A percentile compares a stretch with the other conserved stretches of the same genome.
phyloP scores from a whole-genome alignment of 2,113 vertebrate genomes.

The Ctenomys sociabilis region DNA sequence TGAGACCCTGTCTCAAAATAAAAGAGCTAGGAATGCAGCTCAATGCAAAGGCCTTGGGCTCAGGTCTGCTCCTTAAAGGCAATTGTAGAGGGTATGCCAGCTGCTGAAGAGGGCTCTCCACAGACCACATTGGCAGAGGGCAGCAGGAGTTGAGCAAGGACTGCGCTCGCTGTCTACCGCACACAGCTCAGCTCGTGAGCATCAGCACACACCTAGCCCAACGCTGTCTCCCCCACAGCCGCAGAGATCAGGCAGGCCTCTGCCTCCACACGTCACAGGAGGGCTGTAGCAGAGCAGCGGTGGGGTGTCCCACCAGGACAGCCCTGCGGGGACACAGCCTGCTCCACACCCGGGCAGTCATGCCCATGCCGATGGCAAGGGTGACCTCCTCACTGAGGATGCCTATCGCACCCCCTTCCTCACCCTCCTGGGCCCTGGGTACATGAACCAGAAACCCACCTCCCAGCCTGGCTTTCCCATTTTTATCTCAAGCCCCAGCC shows the following conservation, averaged over 20 bases:
- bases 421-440: background rate
- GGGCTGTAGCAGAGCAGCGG: too few species aligned
- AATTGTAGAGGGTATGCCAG: background rate
- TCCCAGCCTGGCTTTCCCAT: background rate
- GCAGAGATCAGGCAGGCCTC: background rate
- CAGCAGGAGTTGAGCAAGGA: background rate
- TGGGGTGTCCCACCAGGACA: background rate
- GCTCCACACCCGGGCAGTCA: background rate
- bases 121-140: background rate
- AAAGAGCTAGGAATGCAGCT: background rate
- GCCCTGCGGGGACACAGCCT: background rate
- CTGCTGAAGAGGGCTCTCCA: background rate
- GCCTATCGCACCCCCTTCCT: too few species aligned
- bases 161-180: background rate
- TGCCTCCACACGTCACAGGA: background rate
- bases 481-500: background rate
- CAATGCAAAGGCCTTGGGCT: background rate
- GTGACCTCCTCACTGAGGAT: fast-evolving
- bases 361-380: background rate
- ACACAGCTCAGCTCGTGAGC: background rate
- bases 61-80: background rate
- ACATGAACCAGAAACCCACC: background rate
- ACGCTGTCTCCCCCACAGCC: background rate
- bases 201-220: fast-evolving
- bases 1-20: background rate